Evolutionary conservation across 2,888 invertebrate species (phyloP), one percentile per base, ranked within the genome.

Genomic region (Tetropium fuscum): DNA sequence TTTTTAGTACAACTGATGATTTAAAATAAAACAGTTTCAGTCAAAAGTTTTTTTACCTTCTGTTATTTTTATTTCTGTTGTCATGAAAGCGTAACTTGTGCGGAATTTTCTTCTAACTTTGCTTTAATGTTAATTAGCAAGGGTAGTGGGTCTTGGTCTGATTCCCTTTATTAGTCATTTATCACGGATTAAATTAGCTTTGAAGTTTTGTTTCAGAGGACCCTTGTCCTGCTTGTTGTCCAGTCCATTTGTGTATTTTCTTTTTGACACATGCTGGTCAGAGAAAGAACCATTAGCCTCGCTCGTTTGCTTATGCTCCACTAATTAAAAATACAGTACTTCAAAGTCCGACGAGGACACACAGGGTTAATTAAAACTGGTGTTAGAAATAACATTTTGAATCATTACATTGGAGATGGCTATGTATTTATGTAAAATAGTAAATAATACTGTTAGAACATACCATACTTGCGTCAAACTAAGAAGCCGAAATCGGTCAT

Each of bases 111-210:
- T 41, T 48, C 16, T 40, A 48, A 48, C 47, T 55, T 55, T 47
- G 40, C 38, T 41, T 53, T 11, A 40, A 18, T 48, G 55, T 56
- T 56, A 56, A 56, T 56, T 56, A 56, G 41, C 55, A 41, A 30
- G 38, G 47, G 32, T 38, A 47, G 41, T 56, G 32, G 44, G 45
- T 41, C 54, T 47, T 47, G 45, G 55, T 47, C 40, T 48, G 40
- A 48, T 56, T 56, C 55, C 55, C 55, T 47, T 56, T 41, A 48
- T 56, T 56, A 56, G 54, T 20, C 54, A 54, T 54, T 54, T 45
- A 54, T 54, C 54, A 54, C 44, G 54, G 36, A 54, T 44, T 44
- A 44, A 54, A 54, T 54, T 27, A 54, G 54, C 54, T 54, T 54
- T 54, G 54, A 54, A 54, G 36, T 54, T 34, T 34, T 36, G 48